Evolutionary conservation across 2,797 vertebrate species (phyloP), one percentile per base, ranked within the genome.

Genomic region (Lateolabrax maculatus): DNA sequence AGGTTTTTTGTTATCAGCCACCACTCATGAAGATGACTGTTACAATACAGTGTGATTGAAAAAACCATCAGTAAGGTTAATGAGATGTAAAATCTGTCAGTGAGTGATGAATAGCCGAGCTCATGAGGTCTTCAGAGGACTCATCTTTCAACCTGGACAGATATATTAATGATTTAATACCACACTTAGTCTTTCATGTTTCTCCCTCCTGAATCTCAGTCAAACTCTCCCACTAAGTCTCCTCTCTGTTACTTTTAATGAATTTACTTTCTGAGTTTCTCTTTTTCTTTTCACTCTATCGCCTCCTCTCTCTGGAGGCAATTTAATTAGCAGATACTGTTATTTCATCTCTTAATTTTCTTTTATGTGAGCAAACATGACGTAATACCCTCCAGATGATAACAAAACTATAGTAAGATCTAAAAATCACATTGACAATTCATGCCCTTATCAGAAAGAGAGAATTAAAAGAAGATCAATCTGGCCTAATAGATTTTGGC

Each of bases 81-180:
- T 84, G 67, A 78, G 76, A 73, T 79, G 60, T 77, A 52, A 67
- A 83, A 65, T 65, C 41, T 66, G 52, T 64, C 62, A 53, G 51
- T 64, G 66, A 72, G 37, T 72, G 53, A 84, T 67, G 29, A 81
- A 78, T 68, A 44, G 53, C 67, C 3, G 9, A 65, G 67, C 69
- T 75, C 34, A 41, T 6, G 4, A 13, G 56, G 58, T 66, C 31
- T 66, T 79, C 13, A 36, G 57, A 73, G 43, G 66, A 46, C 66
- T 84, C 51, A 44, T 89, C 77, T 70, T 66, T 87, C 67, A 89
- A 61, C 41, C 65, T 70, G 55, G 37, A 78, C 46, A 64, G 51
- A 78, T 19, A 37, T 57, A 60, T 80, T 73, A 80, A 84, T 85
- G 76, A 87, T 79, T 75, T 65, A 79, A 79, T 57, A 55, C 44